phyloP scores from a whole-genome alignment of 1,140 invertebrate genomes.

The Leptopilina boulardi region DNA sequence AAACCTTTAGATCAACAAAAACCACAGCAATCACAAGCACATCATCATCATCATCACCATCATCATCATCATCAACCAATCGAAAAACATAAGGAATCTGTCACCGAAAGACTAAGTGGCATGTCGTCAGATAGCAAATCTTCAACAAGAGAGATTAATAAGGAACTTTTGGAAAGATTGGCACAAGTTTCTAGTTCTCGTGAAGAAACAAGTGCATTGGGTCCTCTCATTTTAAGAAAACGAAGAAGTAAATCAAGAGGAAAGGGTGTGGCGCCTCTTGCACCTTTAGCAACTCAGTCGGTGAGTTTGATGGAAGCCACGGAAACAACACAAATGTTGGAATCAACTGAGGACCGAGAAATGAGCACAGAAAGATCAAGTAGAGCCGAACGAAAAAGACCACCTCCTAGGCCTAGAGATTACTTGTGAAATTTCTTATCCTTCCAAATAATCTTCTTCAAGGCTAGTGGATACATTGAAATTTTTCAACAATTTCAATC shows the following conservation, averaged over 20 bases:
- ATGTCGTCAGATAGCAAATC: slow-evolving; percentile 58
- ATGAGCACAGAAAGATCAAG: slow-evolving; percentile 48
- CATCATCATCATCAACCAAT: slow-evolving; percentile 68
- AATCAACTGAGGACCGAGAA: slow-evolving; percentile 66
- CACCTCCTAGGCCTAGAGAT: slow-evolving; percentile 70
- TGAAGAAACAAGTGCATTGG: slow-evolving; percentile 75
- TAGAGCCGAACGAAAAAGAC: slow-evolving; percentile 67
- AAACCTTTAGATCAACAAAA: slow-evolving; percentile 49
- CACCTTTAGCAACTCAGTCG: slow-evolving; percentile 74
- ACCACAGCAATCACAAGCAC: slow-evolving; percentile 60
- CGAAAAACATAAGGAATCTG: slow-evolving; percentile 53
- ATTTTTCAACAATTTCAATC: neutral
- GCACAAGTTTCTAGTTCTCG: slow-evolving; percentile 74
- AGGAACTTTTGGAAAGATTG: slow-evolving; percentile 71
- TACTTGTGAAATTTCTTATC: slow-evolving; percentile 72
- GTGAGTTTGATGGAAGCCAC: slow-evolving; percentile 71
- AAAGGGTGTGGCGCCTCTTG: slow-evolving; percentile 80
- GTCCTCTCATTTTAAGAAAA: slow-evolving; percentile 81
- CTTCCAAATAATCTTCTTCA: slow-evolving; percentile 47
- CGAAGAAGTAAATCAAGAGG: slow-evolving; percentile 83
- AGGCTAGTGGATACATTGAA: slow-evolving; percentile 48
- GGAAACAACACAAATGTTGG: slow-evolving; percentile 72
- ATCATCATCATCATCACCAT: slow-evolving; percentile 68
- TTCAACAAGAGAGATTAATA: slow-evolving; percentile 64
- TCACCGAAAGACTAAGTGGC: slow-evolving; percentile 51